Evolutionary conservation across 2,797 vertebrate genomes (phyloP).

Genomic region (Megaceryle alcyon): DNA sequence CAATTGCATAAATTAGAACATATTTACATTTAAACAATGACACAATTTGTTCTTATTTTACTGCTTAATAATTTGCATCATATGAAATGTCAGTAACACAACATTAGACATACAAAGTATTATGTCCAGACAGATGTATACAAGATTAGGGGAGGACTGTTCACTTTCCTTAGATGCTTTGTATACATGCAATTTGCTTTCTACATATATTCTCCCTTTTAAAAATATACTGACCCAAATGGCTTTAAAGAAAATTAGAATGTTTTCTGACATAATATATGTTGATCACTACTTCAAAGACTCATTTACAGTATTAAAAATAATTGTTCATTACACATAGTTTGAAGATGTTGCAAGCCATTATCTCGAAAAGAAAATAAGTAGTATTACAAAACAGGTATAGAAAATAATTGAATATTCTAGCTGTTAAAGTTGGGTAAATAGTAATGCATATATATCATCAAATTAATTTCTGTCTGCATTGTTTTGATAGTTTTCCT

Average conservation of each 20-base stretch:
- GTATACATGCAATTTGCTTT: no score
- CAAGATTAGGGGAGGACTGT: background rate
- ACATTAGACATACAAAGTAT: background rate
- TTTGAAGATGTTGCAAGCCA: background rate
- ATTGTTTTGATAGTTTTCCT: background rate
- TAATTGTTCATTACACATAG: background rate
- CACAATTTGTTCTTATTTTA: background rate
- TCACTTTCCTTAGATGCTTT: background rate
- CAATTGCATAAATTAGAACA: background rate
- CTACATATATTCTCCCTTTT: background rate
- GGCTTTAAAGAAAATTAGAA: background rate
- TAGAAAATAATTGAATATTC: background rate
- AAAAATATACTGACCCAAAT: background rate
- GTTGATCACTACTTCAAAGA: background rate
- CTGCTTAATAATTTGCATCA: background rate
- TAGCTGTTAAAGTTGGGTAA: background rate
- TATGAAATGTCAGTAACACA: background rate
- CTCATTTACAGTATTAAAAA: background rate
- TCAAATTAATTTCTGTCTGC: background rate
- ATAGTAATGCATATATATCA: background rate
- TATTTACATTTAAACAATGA: background rate
- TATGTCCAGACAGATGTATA: background rate
- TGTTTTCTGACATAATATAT: background rate
- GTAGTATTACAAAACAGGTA: background rate
- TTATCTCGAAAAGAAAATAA: background rate